phyloP scores from a whole-genome alignment of 2,888 invertebrate species.

The Eucera pruinosa region DNA sequence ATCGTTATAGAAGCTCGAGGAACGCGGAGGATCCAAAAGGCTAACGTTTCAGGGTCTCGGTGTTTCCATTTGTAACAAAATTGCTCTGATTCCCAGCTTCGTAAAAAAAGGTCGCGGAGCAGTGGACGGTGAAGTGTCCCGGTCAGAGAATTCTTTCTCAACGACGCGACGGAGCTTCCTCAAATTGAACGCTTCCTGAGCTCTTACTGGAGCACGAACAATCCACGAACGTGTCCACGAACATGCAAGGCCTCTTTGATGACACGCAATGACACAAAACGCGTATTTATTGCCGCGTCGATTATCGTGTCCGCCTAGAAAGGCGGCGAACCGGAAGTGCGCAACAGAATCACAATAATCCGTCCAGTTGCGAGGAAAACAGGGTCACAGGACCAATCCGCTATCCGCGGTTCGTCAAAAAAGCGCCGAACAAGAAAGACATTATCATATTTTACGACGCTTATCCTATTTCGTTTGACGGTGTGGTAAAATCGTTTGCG shows the following conservation, averaged over 20 bases:
- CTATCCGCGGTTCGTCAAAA: background rate
- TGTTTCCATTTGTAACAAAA: too few species aligned
- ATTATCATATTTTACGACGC: background rate
- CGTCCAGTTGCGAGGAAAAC: background rate
- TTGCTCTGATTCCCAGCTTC: background rate
- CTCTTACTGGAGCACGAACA: conserved; percentile 39
- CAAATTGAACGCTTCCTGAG: conserved; percentile 34
- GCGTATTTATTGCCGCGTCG: conserved; percentile 2
- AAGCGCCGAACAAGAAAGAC: background rate
- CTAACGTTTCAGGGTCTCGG: too few species aligned
- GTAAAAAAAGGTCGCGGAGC: too few species aligned
- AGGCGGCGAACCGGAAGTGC: conserved; percentile 2
- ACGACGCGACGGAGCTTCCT: background rate
- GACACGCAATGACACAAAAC: conserved; percentile 35
- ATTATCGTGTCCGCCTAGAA: conserved; percentile 15
- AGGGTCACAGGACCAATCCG: conserved; percentile 2
- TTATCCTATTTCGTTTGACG: background rate
- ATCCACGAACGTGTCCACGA: background rate
- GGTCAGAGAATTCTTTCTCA: background rate
- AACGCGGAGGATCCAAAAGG: too few species aligned
- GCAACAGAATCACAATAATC: background rate
- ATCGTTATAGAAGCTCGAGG: too few species aligned
- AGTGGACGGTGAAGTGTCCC: conserved; percentile 8
- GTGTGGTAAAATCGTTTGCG: background rate
- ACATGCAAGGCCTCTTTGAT: conserved; percentile 17